Percentiles rank a stretch among this genome's conserved stretches.
phyloP scores from a whole-genome alignment of 2,888 invertebrate species.

The Petrophora chlorosata region DNA sequence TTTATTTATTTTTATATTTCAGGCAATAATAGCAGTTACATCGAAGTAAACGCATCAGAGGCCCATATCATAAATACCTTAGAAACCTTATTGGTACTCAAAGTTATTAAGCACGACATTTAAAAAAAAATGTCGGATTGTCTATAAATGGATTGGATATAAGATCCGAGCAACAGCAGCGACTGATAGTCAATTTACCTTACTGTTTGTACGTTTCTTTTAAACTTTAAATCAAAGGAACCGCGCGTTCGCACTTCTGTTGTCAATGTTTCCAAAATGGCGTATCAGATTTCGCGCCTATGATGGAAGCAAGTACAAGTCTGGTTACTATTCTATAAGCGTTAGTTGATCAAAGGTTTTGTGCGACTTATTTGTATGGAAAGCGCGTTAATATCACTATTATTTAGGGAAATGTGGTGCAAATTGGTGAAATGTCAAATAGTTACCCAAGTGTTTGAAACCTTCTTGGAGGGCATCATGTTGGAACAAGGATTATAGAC shows the following conservation, averaged over 20 bases:
- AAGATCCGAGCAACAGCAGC: too few species aligned
- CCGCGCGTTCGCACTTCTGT: conserved; percentile 65
- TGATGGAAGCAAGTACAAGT: conserved; percentile 60
- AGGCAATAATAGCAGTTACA: too few species aligned
- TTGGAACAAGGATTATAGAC: not conserved
- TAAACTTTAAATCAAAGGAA: conserved; percentile 67
- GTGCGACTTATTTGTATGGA: conserved; percentile 18
- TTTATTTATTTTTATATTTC: too few species aligned
- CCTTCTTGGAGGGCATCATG: not conserved
- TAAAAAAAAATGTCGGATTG: too few species aligned
- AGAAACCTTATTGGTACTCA: too few species aligned
- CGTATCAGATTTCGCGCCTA: conserved; percentile 69
- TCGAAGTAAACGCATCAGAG: too few species aligned
- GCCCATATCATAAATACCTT: too few species aligned
- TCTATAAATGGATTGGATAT: too few species aligned
- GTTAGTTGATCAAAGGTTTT: too few species aligned
- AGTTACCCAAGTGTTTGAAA: not conserved
- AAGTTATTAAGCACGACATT: too few species aligned
- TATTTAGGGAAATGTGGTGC: conserved; percentile 1
- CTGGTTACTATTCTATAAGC: conserved; percentile 40
- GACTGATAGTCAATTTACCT: too few species aligned
- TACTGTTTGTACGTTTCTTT: conserved; percentile 21
- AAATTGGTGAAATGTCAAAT: conserved; percentile 9
- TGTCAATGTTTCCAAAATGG: conserved; percentile 62
- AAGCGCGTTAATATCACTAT: conserved; percentile 3